Conservation (phyloP, 2,797 vertebrate genomes). For the Coendou prehensilis region DNA sequence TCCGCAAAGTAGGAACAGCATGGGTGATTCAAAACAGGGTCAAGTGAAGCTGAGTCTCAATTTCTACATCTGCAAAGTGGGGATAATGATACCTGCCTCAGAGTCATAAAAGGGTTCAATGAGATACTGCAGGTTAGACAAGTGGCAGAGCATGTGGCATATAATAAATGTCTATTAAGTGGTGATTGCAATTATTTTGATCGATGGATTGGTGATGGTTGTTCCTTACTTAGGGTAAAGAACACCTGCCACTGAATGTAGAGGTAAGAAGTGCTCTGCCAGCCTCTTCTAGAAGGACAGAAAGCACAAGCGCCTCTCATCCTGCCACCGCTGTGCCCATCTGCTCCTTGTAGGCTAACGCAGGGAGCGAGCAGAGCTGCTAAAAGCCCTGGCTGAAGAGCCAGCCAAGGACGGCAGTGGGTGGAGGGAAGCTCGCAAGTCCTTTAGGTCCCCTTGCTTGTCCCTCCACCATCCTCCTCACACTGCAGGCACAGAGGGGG, state of each 20-base stretch:
- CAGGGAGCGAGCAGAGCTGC: background rate
- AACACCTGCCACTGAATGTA: constrained; percentile 41
- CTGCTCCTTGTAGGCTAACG: constrained; percentile 55
- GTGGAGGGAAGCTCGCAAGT: constrained; percentile 48
- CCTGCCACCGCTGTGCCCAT: background rate
- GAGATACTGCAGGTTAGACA: too few species aligned
- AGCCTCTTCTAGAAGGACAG: constrained; percentile 64
- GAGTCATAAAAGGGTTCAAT: background rate
- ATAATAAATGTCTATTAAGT: background rate
- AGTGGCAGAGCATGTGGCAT: too few species aligned
- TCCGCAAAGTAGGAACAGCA: background rate
- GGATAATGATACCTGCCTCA: background rate
- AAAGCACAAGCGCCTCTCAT: constrained; percentile 62
- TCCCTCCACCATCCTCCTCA: background rate
- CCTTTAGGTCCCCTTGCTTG: background rate
- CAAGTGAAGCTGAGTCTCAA: background rate
- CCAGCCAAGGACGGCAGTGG: background rate
- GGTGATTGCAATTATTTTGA: background rate
- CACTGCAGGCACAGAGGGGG: background rate
- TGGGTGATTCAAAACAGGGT: background rate
- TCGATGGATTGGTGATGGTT: background rate
- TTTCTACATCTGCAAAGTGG: background rate
- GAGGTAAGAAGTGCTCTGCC: constrained; percentile 78
- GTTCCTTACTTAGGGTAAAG: background rate
- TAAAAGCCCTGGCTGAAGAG: constrained; percentile 77